Base-by-base conservation (phyloP, 2,888 invertebrate species). In the Myopa testacea region DNA sequence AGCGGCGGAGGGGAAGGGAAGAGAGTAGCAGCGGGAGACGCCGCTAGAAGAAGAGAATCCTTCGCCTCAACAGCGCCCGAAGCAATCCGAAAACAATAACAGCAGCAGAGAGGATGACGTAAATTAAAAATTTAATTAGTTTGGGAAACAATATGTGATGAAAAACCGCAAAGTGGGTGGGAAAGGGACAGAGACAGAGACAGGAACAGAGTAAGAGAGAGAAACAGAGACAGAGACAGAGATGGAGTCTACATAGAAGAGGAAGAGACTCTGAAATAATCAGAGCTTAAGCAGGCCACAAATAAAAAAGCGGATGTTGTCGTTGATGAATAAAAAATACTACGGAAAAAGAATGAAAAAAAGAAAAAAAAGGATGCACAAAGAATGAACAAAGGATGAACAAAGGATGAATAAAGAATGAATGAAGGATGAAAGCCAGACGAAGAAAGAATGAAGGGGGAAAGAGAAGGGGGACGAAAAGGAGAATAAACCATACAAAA, bases 51-150 rank as follows among this genome's bases (percentile, higher is more conserved):
- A 26, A 62, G 62, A 62, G 3, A 26, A n/a, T 62, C 62, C 19
- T 4, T 12, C 58, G 10, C 16, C 62, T 40, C 60, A 58, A 38
- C 72, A 40, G 60, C 72, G 72, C 72, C 72, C 72, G 37, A 40
- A 72, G 72, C 60, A 60, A 72, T 72, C 60, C 14, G 70, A n/a
- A 72, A 60, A 60, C 60, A 72, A 40, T 40, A 60, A 60, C 19
- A 72, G 60, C 58, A 19, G 38, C 38, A n/a, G 19, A 37, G 14
- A 65, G 38, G 58, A 34, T 26, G 60, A 50, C 38, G 74, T 69
- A 63, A 76, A 76, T 70, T 76, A 76, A 76, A 76, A 76, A 76
- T 76, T 71, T 76, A 76, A 76, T 76, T 76, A 70, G 71, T 71
- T 71, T 71, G 62, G 50, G 60, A 55, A 62, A 70, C 70, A 70